phyloP scores from a whole-genome alignment of 2,113 vertebrate species.

The Myiagra hebetior region DNA sequence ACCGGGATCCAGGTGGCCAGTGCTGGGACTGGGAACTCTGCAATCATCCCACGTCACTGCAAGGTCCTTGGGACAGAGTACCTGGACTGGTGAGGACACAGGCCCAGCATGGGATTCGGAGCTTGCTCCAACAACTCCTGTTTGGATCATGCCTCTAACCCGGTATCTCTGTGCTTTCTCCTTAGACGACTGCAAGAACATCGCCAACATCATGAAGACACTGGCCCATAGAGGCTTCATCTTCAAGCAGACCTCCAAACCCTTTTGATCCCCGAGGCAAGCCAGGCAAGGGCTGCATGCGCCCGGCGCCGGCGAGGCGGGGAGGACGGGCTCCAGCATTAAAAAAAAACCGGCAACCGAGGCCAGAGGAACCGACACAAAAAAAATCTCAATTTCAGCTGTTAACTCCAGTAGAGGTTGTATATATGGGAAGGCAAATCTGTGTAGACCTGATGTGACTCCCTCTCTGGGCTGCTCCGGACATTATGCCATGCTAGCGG shows the following conservation, averaged over 20 bases:
- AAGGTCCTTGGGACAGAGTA: background rate
- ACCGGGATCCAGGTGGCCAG: background rate
- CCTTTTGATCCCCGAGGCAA: constrained; percentile 77
- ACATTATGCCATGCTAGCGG: constrained; percentile 70
- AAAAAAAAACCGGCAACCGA: constrained; percentile 54
- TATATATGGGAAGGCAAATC: constrained; percentile 73
- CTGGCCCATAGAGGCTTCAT: constrained; percentile 83
- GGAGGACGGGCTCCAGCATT: constrained; percentile 68
- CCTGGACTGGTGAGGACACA: background rate
- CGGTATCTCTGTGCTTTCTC: background rate
- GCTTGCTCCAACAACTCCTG: background rate
- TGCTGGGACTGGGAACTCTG: background rate
- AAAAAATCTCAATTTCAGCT: constrained; percentile 68
- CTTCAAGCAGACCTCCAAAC: constrained; percentile 85
- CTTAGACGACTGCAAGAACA: constrained; percentile 83
- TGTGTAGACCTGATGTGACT: constrained; percentile 73
- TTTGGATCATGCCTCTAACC: background rate
- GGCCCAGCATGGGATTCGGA: fast-evolving
- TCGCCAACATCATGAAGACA: constrained; percentile 86
- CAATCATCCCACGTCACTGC: background rate
- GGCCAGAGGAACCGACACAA: constrained; percentile 67
- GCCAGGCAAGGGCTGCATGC: constrained; percentile 73
- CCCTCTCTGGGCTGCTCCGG: constrained; percentile 72
- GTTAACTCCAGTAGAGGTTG: constrained; percentile 72
- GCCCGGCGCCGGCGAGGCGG: constrained; percentile 66